These are phyloP conservation scores for Auanema sp. DNA, from an alignment of 2,888 invertebrate genomes.

Conservation along the genomic window DNA sequence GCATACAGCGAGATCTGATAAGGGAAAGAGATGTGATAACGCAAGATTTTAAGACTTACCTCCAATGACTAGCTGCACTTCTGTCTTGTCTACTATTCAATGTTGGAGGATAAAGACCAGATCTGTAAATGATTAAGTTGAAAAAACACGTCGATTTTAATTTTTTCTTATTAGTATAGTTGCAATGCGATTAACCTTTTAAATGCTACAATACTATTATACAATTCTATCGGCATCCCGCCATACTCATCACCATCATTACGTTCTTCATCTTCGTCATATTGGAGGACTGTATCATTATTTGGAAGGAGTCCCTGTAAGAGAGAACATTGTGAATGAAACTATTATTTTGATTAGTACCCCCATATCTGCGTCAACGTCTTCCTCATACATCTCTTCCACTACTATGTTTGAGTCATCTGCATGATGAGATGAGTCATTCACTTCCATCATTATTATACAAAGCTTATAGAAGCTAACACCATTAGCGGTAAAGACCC, in stretches of 20 bases:
- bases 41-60: slow-evolving; percentile 17
- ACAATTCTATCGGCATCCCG: slow-evolving; percentile 40
- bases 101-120: slow-evolving; percentile 22
- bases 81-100: slow-evolving; percentile 31
- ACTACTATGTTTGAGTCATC: slow-evolving; percentile 15
- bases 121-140: slow-evolving; percentile 13
- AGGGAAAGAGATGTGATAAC: not conserved
- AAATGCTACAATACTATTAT: slow-evolving; percentile 41
- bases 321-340: not conserved
- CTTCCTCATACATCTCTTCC: slow-evolving; percentile 10
- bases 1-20: slow-evolving; percentile 32
- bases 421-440: slow-evolving; percentile 13
- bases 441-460: slow-evolving; percentile 4
- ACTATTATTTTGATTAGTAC: slow-evolving; percentile 7
- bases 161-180: not conserved
- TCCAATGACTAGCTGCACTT: slow-evolving; percentile 49
- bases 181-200: slow-evolving; percentile 23
- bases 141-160: not conserved
- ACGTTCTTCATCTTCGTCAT: slow-evolving; percentile 25
- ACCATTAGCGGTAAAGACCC: too few relatives aligned
- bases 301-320: slow-evolving; percentile 24
- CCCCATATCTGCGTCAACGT: slow-evolving; percentile 18
- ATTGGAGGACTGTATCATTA: slow-evolving; percentile 25
- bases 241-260: slow-evolving; percentile 33
- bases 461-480: too few relatives aligned